Base-by-base conservation (phyloP, 2,113 vertebrate species). In the Pyrgilauda ruficollis region DNA sequence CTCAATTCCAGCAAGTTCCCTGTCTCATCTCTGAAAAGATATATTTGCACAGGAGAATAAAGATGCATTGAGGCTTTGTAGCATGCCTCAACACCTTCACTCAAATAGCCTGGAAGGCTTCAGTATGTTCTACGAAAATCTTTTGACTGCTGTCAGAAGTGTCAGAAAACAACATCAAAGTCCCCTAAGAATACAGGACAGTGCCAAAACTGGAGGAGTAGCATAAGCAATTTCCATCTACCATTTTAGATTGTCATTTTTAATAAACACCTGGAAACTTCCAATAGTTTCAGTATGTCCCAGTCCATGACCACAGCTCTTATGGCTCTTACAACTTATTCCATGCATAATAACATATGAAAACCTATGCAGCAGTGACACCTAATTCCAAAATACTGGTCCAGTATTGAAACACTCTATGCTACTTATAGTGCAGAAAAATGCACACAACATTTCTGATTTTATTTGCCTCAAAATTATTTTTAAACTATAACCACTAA, bases 131-230 rank as follows among this genome's bases (percentile, higher is more conserved):
- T 46, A 78, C 55, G 91, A 58, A 92, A 80, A 73, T 41, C 24
- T 94, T 94, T 84, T 92, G 69, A 83, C 44, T 88, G 52, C 63
- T 81, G 76, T 69, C 81, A 95, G 53, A 92, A 49, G 49, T 63
- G 64, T 87, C 84, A 94, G 64, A 94, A 87, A 95, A 67, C 70
- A 92, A 69, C 56, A 90, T 61, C n/a, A 77, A 87, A 94, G 81
- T 61, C 66, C 61, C 49, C 64, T 47, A 11, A 89, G 46, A 89
- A 89, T 64, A 83, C 7, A 27, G 64, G 78, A 82, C 28, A 15
- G 24, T 37, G 49, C 24, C 64, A 83, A 86, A 97, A 93, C 11
- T 59, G 43, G 50, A 70, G 10, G 18, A 93, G 30, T 11, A 64
- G 49, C 39, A 96, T 46, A 80, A 73, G 28, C 22, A 69, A 50